Conservation (phyloP, 2,888 invertebrate genomes). For the Trichopoda pennipes region DNA sequence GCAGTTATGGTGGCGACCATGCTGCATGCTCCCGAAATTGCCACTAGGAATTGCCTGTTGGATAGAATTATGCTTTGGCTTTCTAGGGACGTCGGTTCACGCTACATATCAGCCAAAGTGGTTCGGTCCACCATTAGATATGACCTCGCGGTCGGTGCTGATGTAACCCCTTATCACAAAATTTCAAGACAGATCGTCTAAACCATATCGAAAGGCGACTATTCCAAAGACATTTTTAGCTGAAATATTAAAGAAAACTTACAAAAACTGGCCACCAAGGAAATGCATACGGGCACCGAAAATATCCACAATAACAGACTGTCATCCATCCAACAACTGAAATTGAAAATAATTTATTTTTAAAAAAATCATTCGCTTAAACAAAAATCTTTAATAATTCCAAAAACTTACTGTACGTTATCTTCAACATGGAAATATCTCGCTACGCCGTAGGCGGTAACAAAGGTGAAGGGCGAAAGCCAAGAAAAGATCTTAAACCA, state of each 20-base stretch:
- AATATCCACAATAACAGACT: constrained; percentile 85
- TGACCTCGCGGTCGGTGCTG: too few relatives aligned
- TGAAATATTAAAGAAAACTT: constrained; percentile 70
- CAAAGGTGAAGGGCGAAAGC: constrained; percentile 83
- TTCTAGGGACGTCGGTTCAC: too few relatives aligned
- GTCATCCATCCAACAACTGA: constrained; percentile 87
- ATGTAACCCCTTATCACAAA: too few relatives aligned
- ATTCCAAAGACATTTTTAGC: too few relatives aligned
- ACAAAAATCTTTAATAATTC: neutral
- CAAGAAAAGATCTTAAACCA: constrained; percentile 88
- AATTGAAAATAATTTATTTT: constrained; percentile 16
- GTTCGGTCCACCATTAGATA: too few relatives aligned
- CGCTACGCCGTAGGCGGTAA: constrained; percentile 81
- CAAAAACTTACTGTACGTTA: constrained; percentile 82
- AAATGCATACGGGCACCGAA: constrained; percentile 84
- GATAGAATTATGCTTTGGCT: too few relatives aligned
- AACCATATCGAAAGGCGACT: too few relatives aligned
- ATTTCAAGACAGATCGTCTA: too few relatives aligned
- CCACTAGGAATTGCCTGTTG: too few relatives aligned
- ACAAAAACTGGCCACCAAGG: constrained; percentile 84
- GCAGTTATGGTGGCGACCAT: too few relatives aligned
- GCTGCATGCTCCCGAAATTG: too few relatives aligned
- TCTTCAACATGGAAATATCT: constrained; percentile 81
- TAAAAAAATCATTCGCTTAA: neutral
- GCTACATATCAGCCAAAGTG: too few relatives aligned